These are phyloP conservation scores for Coremacera marginata DNA, from an alignment of 2,888 invertebrate genomes.

Conservation along the genomic window DNA sequence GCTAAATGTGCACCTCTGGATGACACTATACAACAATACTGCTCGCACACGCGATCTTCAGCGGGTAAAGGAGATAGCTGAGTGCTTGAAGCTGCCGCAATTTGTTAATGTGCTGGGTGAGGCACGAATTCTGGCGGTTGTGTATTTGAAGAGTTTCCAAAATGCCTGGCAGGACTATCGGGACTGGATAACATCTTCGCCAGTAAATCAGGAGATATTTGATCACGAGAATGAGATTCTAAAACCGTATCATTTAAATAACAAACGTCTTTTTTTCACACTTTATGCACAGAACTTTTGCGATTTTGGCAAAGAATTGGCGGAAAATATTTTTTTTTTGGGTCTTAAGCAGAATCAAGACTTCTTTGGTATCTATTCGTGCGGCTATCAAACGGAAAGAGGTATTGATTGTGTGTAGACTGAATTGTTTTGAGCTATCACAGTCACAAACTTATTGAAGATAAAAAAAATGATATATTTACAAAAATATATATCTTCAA, in stretches of 20 bases:
- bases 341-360: conserved; percentile 62
- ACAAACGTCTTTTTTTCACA: conserved; percentile 62
- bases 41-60: conserved; percentile 57
- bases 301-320: conserved; percentile 64
- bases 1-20: conserved; percentile 63
- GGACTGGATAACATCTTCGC: conserved; percentile 54
- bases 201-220: conserved; percentile 53
- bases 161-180: conserved; percentile 61
- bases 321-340: conserved; percentile 64
- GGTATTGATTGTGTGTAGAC: conserved; percentile 50
- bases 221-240: conserved; percentile 62
- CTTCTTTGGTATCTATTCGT: conserved; percentile 59
- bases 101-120: conserved; percentile 62
- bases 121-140: conserved; percentile 61
- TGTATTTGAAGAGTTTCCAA: conserved; percentile 64
- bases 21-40: conserved; percentile 62
- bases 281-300: conserved; percentile 66
- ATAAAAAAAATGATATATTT: too few species aligned
- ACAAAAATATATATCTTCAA: too few species aligned
- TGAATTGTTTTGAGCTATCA: not conserved
- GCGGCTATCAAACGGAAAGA: conserved; percentile 55
- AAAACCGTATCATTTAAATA: conserved; percentile 55
- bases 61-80: conserved; percentile 57
- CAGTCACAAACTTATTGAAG: too few species aligned
- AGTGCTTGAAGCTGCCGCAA: conserved; percentile 62